Base-by-base conservation (phyloP, 2,797 vertebrate genomes). In the Onychomys torridus region DNA sequence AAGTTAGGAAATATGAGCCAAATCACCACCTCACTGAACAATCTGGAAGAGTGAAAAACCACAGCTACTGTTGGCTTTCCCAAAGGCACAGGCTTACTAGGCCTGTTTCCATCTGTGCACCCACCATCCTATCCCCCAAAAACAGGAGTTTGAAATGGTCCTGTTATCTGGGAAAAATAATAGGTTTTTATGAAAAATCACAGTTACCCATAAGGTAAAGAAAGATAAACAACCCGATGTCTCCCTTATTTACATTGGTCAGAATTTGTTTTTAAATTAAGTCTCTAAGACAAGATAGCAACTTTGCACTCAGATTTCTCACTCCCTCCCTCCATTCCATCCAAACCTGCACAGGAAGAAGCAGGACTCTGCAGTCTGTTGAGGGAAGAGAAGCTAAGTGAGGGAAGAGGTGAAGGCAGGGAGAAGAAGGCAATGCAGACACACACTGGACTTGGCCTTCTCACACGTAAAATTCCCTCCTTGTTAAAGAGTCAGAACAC, bases 31-130 rank as follows among this genome's bases (percentile, higher is more conserved):
- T 91, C 84, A 84, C 85, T 73, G 34, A 92, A 94, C 96, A 79
- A 40, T 65, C 11, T 76, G 43, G 94, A 97, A 94, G 96, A 97
- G 75, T 97, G 95, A 96, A 97, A 96, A 98, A 97, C 92, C 97
- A 91, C 90, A 98, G 95, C 88, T 95, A 98, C 96, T 73, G 89
- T n/a, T n/a, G 94, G 75, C 94, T 97, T 97, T 96, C 96, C 97
- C 95, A 83, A 98, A 97, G 96, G 90, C 77, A 92, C 7, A 89
- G 92, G 19, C 43, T 90, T 96, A 0, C 13, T 10, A 40, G 94
- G 86, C 97, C 97, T 95, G 81, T 91, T 92, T 90, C 34, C 86
- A 73, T 78, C 87, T 91, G 29, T 19, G 84, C 25, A 77, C 13
- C 43, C 5, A 16, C 4, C 65, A 6, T 12, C 63, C 19, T 23